Conservation (phyloP, 2,797 vertebrate species). For the Ibycter americanus region DNA sequence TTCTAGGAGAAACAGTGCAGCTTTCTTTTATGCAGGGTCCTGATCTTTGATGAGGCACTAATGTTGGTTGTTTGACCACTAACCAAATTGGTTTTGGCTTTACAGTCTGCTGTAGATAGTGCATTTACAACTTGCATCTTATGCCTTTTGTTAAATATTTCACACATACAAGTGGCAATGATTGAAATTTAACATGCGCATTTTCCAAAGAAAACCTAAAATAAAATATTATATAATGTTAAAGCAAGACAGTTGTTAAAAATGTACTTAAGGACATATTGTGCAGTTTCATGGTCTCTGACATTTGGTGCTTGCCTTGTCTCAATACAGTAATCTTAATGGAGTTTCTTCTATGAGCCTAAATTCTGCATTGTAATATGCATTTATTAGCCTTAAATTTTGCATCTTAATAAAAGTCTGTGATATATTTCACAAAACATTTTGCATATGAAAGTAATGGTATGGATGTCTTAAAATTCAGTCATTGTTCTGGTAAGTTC, state of each 20-base stretch:
- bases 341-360: not conserved
- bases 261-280: not conserved
- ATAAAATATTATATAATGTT: not conserved
- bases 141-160: not conserved
- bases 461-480: not conserved
- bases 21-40: not conserved
- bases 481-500: not conserved
- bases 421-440: not conserved
- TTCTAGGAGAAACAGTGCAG: not conserved
- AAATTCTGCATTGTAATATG: not conserved
- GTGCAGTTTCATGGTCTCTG: not conserved
- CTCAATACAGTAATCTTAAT: not conserved
- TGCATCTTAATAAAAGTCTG: not conserved
- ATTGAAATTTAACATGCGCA: not conserved
- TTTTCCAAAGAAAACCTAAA: constrained; percentile 1
- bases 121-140: not conserved
- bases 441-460: not conserved
- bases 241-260: not conserved
- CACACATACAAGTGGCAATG: not conserved
- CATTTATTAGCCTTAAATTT: not conserved
- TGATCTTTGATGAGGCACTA: not conserved
- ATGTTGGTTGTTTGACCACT: not conserved
- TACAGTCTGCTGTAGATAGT: not conserved
- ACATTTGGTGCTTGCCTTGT: not conserved
- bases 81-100: not conserved